Percentiles rank a stretch among this genome's conserved stretches.
Evolutionary conservation across 2,888 invertebrate genomes (phyloP).

Genomic region (Heteromurus nitidus): DNA sequence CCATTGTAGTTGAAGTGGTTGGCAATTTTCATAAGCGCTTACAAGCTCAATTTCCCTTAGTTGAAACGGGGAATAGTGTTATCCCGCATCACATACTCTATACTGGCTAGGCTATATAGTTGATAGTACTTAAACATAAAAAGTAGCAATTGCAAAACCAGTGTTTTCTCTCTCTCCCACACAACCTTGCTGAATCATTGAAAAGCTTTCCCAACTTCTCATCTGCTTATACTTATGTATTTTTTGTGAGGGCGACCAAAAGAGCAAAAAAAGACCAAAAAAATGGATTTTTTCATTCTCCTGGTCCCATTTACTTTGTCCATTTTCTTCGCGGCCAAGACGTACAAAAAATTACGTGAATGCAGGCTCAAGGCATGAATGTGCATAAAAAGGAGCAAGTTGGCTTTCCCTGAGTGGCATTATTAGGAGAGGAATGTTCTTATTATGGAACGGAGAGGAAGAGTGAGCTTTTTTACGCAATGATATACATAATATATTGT

Average conservation of each 20-base stretch:
- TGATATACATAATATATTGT: constrained; percentile 27
- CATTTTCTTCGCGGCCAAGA: constrained; percentile 16
- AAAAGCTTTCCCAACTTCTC: constrained; percentile 47
- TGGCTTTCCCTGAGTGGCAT: constrained; percentile 27
- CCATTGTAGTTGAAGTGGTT: constrained; percentile 1
- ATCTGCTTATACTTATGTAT: constrained; percentile 27
- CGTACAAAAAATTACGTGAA: too few species aligned
- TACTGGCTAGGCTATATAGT: not conserved
- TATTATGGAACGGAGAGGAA: too few species aligned
- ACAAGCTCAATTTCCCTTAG: constrained; percentile 48
- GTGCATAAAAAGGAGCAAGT: constrained; percentile 3
- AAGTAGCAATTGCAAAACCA: constrained; percentile 41
- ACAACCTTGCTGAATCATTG: constrained; percentile 44
- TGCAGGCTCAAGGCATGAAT: constrained; percentile 18
- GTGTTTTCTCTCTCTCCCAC: constrained; percentile 36
- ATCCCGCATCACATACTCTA: constrained; percentile 17
- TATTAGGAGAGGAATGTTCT: constrained; percentile 12
- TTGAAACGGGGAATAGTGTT: constrained; percentile 13
- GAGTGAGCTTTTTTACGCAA: constrained; percentile 49
- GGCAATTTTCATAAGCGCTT: constrained; percentile 57
- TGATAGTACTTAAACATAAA: constrained; percentile 31
- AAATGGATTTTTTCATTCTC: constrained; percentile 34
- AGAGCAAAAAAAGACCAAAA: constrained; percentile 19
- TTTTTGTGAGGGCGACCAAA: constrained; percentile 26
- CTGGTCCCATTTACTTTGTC: constrained; percentile 6